Evolutionary conservation across 2,113 vertebrate species (phyloP).

Genomic region (Ptyas mucosa): DNA sequence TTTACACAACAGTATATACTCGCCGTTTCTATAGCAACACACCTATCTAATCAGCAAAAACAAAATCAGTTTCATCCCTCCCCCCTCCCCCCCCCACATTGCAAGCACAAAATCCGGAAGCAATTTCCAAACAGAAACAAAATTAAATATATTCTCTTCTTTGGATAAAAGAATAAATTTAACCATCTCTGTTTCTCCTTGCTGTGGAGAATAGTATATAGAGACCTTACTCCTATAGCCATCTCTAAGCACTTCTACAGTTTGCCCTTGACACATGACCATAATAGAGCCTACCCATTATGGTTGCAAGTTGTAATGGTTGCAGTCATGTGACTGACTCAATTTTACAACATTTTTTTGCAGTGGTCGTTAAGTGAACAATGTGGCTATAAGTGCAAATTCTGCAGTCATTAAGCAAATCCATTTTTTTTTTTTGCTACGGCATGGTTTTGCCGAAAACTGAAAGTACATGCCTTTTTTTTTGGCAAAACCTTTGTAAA

Average conservation of each 20-base stretch:
- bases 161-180: neutral
- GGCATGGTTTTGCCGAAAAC: neutral
- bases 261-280: neutral
- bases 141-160: neutral
- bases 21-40: neutral
- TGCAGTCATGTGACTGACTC: neutral
- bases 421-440: neutral
- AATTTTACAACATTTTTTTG: neutral
- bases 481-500: neutral
- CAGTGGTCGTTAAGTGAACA: neutral
- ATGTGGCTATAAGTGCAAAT: neutral
- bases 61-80: neutral
- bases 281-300: neutral
- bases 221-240: neutral
- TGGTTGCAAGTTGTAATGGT: neutral
- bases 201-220: neutral
- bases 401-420: neutral
- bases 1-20: neutral
- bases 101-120: neutral
- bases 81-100: accelerated
- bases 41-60: neutral
- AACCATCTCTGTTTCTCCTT: neutral
- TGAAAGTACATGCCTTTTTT: neutral
- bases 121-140: neutral
- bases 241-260: neutral